Conservation (phyloP, 2,113 vertebrate species). For the Siphamia tubifer region DNA sequence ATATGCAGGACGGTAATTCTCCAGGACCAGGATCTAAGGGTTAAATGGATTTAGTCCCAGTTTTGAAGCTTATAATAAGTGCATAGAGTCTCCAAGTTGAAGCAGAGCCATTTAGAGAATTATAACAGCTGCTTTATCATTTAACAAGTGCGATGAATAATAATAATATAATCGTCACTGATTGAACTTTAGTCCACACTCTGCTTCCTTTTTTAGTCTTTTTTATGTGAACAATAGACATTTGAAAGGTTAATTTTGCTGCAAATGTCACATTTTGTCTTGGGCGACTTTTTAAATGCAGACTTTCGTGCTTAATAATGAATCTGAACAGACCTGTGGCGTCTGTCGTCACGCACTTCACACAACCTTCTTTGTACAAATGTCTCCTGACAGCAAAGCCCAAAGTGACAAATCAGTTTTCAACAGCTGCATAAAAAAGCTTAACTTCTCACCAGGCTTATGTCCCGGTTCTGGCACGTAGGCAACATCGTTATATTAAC, state of each 20-base stretch:
- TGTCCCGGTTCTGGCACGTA: no score
- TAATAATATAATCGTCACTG: neutral
- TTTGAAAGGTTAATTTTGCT: neutral
- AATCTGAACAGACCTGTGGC: neutral
- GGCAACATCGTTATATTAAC: no score
- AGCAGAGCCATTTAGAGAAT: neutral
- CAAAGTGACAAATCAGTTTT: conserved; percentile 13
- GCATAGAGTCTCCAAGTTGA: neutral
- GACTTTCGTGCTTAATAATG: neutral
- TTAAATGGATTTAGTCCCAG: no score
- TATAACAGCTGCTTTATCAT: neutral
- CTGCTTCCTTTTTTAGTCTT: neutral
- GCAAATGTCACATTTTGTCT: neutral
- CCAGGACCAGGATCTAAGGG: no score
- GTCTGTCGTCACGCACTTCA: neutral
- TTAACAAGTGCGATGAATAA: neutral
- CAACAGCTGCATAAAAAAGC: neutral
- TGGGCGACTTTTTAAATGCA: neutral
- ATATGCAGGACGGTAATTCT: no score
- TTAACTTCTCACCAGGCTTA: no score
- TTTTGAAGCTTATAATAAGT: no score
- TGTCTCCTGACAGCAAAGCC: conserved; percentile 3
- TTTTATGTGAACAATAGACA: neutral
- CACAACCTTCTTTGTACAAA: neutral
- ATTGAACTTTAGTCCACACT: neutral